Evolutionary conservation across 2,113 vertebrate genomes (phyloP).

Genomic region (Thomomys bottae): DNA sequence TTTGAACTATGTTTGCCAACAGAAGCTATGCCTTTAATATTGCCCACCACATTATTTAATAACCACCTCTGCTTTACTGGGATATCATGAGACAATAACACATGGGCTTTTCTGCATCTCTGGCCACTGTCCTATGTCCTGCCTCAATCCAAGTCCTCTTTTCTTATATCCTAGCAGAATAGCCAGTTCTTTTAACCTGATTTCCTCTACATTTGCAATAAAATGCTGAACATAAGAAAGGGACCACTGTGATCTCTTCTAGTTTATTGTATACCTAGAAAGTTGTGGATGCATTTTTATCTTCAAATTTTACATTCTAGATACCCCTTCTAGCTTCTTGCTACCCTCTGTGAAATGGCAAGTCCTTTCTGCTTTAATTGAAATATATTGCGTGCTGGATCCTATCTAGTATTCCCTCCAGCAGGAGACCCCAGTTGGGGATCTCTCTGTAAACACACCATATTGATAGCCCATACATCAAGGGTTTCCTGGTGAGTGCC

Average conservation of each 20-base stretch:
- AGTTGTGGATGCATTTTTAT: not conserved
- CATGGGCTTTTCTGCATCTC: not conserved
- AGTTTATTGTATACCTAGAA: not conserved
- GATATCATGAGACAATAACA: not conserved
- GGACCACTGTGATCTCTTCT: not conserved
- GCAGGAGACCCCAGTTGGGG: slow-evolving; percentile 67
- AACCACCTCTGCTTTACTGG: not conserved
- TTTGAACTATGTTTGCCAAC: not conserved
- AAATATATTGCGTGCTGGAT: slow-evolving; percentile 59
- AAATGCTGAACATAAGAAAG: not conserved
- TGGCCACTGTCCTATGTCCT: not conserved
- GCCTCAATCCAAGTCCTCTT: not conserved
- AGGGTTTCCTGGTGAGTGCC: not conserved
- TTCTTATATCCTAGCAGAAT: slow-evolving; percentile 25
- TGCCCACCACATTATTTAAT: not conserved
- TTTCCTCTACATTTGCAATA: slow-evolving; percentile 27
- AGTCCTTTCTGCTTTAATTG: slow-evolving; percentile 68
- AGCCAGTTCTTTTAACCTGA: not conserved
- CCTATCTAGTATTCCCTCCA: slow-evolving; percentile 64
- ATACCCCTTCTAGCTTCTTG: slow-evolving; percentile 30
- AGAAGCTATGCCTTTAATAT: too few species aligned
- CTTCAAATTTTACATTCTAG: slow-evolving; percentile 26
- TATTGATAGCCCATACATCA: slow-evolving; percentile 58
- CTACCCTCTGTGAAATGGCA: slow-evolving; percentile 13
- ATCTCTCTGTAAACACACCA: slow-evolving; percentile 68